Percentiles rank a stretch among this genome's conserved stretches.
These are phyloP conservation scores for Ephialtes manifestator DNA, from an alignment of 2,888 invertebrate species.

Conservation along the genomic window DNA sequence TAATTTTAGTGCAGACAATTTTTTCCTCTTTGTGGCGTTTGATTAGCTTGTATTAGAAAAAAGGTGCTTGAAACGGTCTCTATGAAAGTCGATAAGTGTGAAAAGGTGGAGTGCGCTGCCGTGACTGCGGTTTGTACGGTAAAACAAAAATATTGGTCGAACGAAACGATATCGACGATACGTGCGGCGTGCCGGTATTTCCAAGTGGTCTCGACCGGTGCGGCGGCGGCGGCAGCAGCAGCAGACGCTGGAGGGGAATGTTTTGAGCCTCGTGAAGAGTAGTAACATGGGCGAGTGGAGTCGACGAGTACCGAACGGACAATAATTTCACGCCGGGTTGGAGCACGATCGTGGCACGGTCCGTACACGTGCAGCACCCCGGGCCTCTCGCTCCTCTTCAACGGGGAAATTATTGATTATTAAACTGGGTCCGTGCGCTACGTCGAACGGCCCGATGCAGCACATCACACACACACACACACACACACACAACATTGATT, in stretches of 20 bases:
- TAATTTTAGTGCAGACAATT: background rate
- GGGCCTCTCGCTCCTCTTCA: conserved; percentile 55
- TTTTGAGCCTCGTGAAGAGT: conserved; percentile 47
- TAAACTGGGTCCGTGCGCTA: conserved; percentile 77
- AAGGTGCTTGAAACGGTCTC: background rate
- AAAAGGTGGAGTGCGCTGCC: conserved; percentile 48
- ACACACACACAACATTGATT: background rate
- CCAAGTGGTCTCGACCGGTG: conserved; percentile 37
- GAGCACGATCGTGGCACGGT: conserved; percentile 78
- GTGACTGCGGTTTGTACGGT: conserved; percentile 31
- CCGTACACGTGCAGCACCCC: conserved; percentile 79
- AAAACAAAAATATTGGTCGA: conserved; percentile 57
- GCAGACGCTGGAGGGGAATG: conserved; percentile 45
- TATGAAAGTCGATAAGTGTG: conserved; percentile 44
- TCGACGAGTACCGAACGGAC: conserved; percentile 67
- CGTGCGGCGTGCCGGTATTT: conserved; percentile 47
- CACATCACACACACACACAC: background rate
- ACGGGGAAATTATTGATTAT: conserved; percentile 82
- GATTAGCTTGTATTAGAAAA: background rate
- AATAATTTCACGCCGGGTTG: conserved; percentile 70
- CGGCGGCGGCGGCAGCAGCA: too few relatives aligned
- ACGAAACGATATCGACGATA: conserved; percentile 66
- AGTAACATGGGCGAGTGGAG: conserved; percentile 33
- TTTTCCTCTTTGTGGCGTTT: background rate
- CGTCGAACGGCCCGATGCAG: conserved; percentile 52